phyloP scores from a whole-genome alignment of 2,888 invertebrate species.

The Lochmaea capreae region DNA sequence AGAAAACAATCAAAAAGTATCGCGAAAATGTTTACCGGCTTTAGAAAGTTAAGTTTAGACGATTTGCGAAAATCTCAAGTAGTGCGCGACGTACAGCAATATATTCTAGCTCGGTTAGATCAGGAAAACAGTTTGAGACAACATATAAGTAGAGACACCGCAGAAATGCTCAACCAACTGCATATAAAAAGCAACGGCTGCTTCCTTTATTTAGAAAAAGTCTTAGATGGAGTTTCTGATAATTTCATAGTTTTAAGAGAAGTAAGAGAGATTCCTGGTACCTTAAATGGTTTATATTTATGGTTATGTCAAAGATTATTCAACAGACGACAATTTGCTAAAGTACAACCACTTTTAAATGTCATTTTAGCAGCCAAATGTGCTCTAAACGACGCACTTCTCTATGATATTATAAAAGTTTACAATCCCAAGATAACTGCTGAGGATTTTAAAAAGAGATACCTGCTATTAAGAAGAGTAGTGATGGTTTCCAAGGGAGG shows the following conservation, averaged over 20 bases:
- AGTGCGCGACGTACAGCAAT: constrained; percentile 94
- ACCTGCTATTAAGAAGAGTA: constrained; percentile 77
- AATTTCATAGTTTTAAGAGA: constrained; percentile 92
- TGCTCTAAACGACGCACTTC: constrained; percentile 83
- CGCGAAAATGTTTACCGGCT: constrained; percentile 85
- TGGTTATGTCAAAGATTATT: constrained; percentile 96
- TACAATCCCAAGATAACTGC: constrained; percentile 81
- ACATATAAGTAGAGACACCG: constrained; percentile 91
- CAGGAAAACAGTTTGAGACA: constrained; percentile 89
- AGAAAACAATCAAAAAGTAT: constrained; percentile 86
- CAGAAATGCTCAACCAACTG: constrained; percentile 93
- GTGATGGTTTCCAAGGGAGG: constrained; percentile 72
- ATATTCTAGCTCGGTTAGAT: constrained; percentile 90
- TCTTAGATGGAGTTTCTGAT: constrained; percentile 92
- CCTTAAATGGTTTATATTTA: constrained; percentile 92
- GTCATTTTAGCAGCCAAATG: constrained; percentile 88
- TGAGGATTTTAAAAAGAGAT: constrained; percentile 83
- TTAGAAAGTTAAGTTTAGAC: constrained; percentile 91
- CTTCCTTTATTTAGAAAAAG: constrained; percentile 86
- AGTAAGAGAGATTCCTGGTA: constrained; percentile 94
- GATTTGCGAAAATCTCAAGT: constrained; percentile 91
- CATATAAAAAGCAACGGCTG: constrained; percentile 97
- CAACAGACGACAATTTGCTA: constrained; percentile 87
- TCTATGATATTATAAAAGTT: constrained; percentile 85
- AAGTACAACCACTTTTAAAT: constrained; percentile 87